Conservation (phyloP, 1,140 invertebrate genomes). For the Halyomorpha halys region DNA sequence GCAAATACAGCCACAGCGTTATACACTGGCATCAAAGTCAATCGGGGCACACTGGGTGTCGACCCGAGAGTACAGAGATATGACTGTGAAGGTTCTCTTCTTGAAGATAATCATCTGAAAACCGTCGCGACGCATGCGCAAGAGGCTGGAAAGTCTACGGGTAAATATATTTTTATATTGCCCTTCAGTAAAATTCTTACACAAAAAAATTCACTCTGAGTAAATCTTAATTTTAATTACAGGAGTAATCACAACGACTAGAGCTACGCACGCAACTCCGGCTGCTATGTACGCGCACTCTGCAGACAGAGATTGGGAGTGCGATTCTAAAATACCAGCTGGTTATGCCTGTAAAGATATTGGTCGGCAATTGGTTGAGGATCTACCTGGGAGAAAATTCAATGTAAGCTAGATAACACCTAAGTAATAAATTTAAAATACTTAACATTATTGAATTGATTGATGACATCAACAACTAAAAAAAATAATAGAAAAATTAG, state of each 20-base stretch:
- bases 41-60: conserved; percentile 60
- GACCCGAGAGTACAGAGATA: conserved; percentile 49
- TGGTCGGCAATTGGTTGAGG: conserved; percentile 40
- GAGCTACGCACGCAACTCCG: conserved; percentile 86
- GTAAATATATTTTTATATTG: conserved; percentile 35
- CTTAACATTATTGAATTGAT: too few relatives aligned
- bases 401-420: conserved; percentile 36
- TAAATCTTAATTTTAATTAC: background rate
- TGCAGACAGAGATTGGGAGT: conserved; percentile 67
- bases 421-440: too few relatives aligned
- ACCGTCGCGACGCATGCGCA: conserved; percentile 64
- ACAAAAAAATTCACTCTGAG: background rate
- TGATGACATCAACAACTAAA: too few relatives aligned
- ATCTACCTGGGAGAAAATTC: conserved; percentile 39
- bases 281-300: conserved; percentile 71
- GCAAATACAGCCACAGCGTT: conserved; percentile 74
- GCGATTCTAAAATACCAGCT: conserved; percentile 34
- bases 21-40: conserved; percentile 70
- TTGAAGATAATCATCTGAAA: conserved; percentile 38
- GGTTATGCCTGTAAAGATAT: conserved; percentile 38
- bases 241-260: conserved; percentile 84
- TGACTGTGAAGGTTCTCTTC: conserved; percentile 44
- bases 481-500: too few relatives aligned
- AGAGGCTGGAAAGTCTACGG: conserved; percentile 57
- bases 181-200: background rate